Percentiles rank a stretch among this genome's conserved stretches.
Evolutionary conservation across 2,113 vertebrate genomes (phyloP).

Genomic region (Grantiella picta): DNA sequence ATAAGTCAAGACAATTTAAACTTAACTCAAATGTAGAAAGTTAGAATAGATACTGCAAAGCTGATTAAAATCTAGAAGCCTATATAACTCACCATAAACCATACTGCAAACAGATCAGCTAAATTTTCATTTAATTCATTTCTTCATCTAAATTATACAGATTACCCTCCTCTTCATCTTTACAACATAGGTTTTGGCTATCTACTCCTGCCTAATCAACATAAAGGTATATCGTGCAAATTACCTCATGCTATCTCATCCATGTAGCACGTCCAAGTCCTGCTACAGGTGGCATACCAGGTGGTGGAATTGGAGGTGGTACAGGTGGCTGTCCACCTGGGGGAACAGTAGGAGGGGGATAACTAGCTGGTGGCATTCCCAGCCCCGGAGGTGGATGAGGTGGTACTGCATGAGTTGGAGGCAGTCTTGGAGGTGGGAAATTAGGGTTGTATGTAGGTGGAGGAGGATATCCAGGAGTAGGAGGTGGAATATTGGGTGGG

Average conservation of each 20-base stretch:
- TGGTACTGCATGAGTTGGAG: constrained; percentile 81
- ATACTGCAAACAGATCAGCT: constrained; percentile 36
- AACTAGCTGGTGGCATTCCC: constrained; percentile 85
- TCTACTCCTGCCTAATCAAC: constrained; percentile 37
- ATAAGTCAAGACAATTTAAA: constrained; percentile 30
- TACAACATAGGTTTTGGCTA: constrained; percentile 39
- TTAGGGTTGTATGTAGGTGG: constrained; percentile 86
- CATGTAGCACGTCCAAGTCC: constrained; percentile 87
- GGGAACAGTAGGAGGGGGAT: constrained; percentile 86
- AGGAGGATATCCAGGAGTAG: constrained; percentile 84
- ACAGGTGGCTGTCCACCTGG: constrained; percentile 91
- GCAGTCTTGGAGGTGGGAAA: constrained; percentile 83
- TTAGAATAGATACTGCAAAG: constrained; percentile 26
- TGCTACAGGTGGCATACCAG: constrained; percentile 87
- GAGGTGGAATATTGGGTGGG: constrained; percentile 81
- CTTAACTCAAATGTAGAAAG: constrained; percentile 29
- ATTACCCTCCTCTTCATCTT: constrained; percentile 41
- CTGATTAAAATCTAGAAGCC: constrained; percentile 49
- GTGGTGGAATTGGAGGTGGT: constrained; percentile 86
- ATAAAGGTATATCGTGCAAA: background rate
- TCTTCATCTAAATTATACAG: constrained; percentile 49
- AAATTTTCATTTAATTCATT: background rate
- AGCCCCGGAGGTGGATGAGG: constrained; percentile 83
- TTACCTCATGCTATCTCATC: constrained; percentile 86
- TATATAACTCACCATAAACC: constrained; percentile 32